These are phyloP conservation scores for Oligia strigilis DNA, from an alignment of 2,888 invertebrate species.

Conservation along the genomic window DNA sequence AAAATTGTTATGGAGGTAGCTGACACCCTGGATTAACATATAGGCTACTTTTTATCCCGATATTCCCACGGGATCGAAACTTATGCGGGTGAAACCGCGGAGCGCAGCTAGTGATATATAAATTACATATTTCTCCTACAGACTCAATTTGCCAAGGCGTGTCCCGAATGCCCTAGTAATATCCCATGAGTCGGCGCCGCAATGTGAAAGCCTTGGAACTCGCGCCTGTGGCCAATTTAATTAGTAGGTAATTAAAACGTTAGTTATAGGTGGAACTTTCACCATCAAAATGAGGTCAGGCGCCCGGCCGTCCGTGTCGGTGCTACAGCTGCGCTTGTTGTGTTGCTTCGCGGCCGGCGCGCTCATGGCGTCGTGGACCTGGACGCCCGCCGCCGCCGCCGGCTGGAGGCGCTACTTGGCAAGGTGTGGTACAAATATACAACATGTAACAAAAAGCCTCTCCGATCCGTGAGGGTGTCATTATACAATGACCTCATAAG, in stretches of 20 bases:
- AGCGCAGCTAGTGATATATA: no score
- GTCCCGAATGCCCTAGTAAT: constrained; percentile 6
- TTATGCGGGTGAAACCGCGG: no score
- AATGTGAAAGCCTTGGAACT: constrained; percentile 17
- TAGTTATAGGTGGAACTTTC: not conserved
- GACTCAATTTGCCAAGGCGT: constrained; percentile 13
- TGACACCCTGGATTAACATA: no score
- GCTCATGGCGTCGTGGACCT: constrained; percentile 98
- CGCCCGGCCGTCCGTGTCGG: constrained; percentile 94
- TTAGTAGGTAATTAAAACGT: not conserved
- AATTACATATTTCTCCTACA: not conserved
- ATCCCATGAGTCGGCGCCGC: constrained; percentile 35
- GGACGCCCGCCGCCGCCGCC: constrained; percentile 96
- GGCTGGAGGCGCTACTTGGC: constrained; percentile 96
- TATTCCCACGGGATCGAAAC: no score
- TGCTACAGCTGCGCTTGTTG: constrained; percentile 95
- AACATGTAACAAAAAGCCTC: not conserved
- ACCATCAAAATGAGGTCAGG: constrained; percentile 77
- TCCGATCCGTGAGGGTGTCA: not conserved
- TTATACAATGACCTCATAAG: no score
- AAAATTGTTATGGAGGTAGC: no score
- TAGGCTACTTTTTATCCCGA: no score
- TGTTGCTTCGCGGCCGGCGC: constrained; percentile 96
- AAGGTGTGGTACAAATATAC: constrained; percentile 88
- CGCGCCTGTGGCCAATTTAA: not conserved